Evolutionary conservation across 1,140 invertebrate species (phyloP).

Genomic region (Gonatopus flavifemur): DNA sequence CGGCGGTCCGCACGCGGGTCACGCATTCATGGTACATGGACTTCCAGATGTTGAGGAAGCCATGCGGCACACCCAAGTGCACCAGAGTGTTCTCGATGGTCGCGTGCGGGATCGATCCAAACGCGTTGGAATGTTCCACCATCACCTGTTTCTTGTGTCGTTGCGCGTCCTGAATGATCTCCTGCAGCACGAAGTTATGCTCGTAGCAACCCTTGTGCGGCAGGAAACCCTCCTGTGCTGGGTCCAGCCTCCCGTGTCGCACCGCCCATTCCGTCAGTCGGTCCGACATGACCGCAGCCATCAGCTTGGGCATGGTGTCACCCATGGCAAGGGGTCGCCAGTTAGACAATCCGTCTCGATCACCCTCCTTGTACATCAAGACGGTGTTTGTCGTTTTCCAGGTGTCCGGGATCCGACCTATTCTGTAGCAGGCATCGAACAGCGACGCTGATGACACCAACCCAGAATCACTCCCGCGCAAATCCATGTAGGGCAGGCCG

Average conservation of each 20-base stretch:
- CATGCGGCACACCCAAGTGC: too few species aligned
- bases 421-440: too few species aligned
- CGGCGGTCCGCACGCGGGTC: too few species aligned
- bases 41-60: too few species aligned
- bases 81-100: too few species aligned
- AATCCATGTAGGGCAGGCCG: too few species aligned
- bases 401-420: not conserved
- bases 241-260: constrained; percentile 16
- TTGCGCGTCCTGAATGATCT: constrained; percentile 22
- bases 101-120: constrained; percentile 39
- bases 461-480: too few species aligned
- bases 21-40: too few species aligned
- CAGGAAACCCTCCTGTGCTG: constrained; percentile 38
- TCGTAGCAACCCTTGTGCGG: constrained; percentile 41
- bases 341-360: constrained; percentile 27
- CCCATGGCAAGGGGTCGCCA: constrained; percentile 44
- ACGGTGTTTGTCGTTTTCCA: constrained; percentile 31
- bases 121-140: constrained; percentile 39
- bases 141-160: constrained; percentile 15
- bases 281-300: constrained; percentile 31
- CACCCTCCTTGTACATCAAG: constrained; percentile 40
- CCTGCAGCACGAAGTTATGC: constrained; percentile 43
- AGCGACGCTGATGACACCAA: too few species aligned
- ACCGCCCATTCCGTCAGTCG: constrained; percentile 19
- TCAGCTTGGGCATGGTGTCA: constrained; percentile 40